Conservation (phyloP, 2,797 vertebrate species). For the Rhincodon typus region DNA sequence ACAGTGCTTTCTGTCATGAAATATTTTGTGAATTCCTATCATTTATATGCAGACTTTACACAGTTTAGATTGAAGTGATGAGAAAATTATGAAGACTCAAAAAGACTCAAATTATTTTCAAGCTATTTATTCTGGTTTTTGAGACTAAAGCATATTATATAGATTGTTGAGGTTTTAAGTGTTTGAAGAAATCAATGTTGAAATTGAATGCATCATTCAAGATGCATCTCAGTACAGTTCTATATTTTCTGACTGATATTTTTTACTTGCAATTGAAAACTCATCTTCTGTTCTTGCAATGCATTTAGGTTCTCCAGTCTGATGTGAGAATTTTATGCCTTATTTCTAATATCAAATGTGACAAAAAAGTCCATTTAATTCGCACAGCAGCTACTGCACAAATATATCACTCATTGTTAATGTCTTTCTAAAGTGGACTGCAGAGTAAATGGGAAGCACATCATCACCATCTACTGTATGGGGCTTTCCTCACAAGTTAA, state of each 20-base stretch:
- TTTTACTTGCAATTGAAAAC: not conserved
- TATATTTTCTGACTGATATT: not conserved
- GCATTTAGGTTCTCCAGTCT: not conserved
- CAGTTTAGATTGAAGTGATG: slow-evolving; percentile 5
- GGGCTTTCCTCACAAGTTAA: not conserved
- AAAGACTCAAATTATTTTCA: slow-evolving; percentile 4
- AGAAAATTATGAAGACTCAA: not conserved
- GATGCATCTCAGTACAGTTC: not conserved
- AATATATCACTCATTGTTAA: not conserved
- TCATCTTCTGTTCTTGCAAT: not conserved
- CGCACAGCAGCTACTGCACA: not conserved
- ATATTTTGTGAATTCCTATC: not conserved
- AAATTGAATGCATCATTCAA: not conserved
- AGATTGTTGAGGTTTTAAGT: not conserved
- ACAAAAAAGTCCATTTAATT: not conserved
- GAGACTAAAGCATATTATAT: not conserved
- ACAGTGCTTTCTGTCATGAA: not conserved
- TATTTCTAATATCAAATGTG: not conserved
- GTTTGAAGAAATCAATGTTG: slow-evolving; percentile 3
- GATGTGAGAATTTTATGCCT: not conserved
- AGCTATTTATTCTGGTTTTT: not conserved
- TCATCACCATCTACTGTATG: not conserved
- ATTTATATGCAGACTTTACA: not conserved
- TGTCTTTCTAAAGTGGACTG: not conserved
- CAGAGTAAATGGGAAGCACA: not conserved